Base-by-base conservation (phyloP, 2,797 vertebrate genomes). In the Gymnoscopelus braueri region DNA sequence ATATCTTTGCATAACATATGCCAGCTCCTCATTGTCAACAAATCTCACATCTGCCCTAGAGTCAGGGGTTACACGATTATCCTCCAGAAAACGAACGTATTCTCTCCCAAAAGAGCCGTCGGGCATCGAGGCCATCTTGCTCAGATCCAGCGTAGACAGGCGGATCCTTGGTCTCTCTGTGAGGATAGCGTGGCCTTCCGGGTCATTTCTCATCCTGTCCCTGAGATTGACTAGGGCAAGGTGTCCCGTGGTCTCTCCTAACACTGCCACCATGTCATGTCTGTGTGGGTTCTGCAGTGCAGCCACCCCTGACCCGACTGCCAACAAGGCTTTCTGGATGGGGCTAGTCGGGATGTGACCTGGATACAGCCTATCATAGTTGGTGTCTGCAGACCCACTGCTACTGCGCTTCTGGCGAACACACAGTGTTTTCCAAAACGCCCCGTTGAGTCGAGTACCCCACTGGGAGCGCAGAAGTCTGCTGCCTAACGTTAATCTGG, bases 211-310 rank as follows among this genome's bases (percentile, higher is more conserved):
- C 97, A 99, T 99, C 86, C 83, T 90, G 77, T 97, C 91, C 56
- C 95, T 91, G 78, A 99, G 94, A 10, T 79, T 93, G 9, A 89
- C 79, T 65, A 99, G 86, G 1, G 95, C 95, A 5, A 84, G 66
- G 58, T 88, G 85, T 53, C 97, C 97, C 0, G 98, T 99, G 1
- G 98, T 96, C 84, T 99, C 98, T 4, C 96, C 97, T 0, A 99
- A 94, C 32, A 99, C 98, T 0, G 97, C 98, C 1, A 99, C 96
- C 98, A 99, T 99, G 88, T 99, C 98, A n/a, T 99, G 97, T 75
- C 98, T 95, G 85, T 98, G 97, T 0, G 98, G 98, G 72, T 99
- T 74, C 32, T 78, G 94, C 0, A 99, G 91, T 0, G 97, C 95
- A 65, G 95, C 93, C 6, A 93, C 58, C 0, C 97, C 97, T 0